These are phyloP conservation scores for Drosophila ironensis DNA, from an alignment of 1,140 invertebrate genomes.

Conservation along the genomic window DNA sequence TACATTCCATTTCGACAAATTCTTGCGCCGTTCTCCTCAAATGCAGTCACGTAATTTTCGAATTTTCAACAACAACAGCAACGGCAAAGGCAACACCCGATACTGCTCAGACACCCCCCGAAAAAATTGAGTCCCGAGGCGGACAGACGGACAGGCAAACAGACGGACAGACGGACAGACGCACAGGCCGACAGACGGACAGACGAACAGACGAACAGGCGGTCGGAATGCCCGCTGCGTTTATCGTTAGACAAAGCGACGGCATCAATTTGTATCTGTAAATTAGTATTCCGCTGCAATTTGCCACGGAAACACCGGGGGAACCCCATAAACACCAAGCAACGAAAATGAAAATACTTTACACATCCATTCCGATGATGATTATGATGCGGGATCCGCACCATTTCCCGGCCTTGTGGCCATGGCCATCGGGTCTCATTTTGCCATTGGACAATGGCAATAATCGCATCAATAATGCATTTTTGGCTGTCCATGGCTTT, in stretches of 20 bases:
- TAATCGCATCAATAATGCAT: conserved; percentile 74
- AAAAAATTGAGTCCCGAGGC: conserved; percentile 47
- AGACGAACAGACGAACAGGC: neutral
- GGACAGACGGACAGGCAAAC: neutral
- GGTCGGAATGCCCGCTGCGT: conserved; percentile 51
- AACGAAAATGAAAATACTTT: conserved; percentile 1
- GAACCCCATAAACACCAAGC: conserved; percentile 2
- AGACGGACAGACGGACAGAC: neutral
- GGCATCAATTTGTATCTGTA: conserved; percentile 77
- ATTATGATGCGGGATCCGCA: conserved; percentile 60
- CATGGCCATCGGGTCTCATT: conserved; percentile 50
- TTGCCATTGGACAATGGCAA: conserved; percentile 57
- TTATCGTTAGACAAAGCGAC: conserved; percentile 47
- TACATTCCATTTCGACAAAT: conserved; percentile 72
- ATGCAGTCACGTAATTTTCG: conserved; percentile 78
- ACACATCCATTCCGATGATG: conserved; percentile 11
- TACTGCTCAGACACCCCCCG: conserved; percentile 17
- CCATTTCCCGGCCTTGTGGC: conserved; percentile 40
- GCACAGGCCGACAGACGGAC: neutral
- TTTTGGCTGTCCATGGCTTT: conserved; percentile 5
- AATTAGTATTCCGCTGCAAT: conserved; percentile 78
- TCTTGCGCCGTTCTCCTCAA: conserved; percentile 65
- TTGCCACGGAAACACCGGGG: conserved; percentile 60
- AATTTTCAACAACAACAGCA: conserved; percentile 62
- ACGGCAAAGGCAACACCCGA: neutral